Conservation (phyloP, 92 coral and sea anemone species). For the Umimayanthus chanpuru region DNA sequence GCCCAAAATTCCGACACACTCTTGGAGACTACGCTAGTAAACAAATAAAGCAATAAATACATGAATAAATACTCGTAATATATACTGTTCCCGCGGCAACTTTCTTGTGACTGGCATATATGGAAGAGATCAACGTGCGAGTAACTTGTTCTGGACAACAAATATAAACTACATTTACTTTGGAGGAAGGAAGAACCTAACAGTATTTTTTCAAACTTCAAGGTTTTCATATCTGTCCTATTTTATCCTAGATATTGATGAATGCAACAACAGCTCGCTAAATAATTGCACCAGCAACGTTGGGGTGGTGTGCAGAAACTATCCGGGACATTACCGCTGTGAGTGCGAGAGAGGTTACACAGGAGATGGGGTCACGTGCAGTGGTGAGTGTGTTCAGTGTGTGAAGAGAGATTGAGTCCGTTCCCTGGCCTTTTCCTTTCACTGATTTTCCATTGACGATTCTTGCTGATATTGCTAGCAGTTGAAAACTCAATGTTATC, state of each 20-base stretch:
- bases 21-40: too few relatives aligned
- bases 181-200: too few relatives aligned
- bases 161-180: not conserved
- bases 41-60: too few relatives aligned
- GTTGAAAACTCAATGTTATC: not conserved
- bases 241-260: conserved; percentile 2
- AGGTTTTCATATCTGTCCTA: too few relatives aligned
- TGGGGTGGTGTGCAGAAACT: conserved; percentile 18
- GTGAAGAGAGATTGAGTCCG: too few relatives aligned
- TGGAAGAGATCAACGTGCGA: too few relatives aligned
- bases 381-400: not conserved
- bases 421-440: too few relatives aligned
- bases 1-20: too few relatives aligned
- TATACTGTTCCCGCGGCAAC: too few relatives aligned
- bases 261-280: not conserved
- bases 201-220: not conserved
- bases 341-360: not conserved
- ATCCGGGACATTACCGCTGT: conserved; percentile 15
- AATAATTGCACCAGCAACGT: not conserved
- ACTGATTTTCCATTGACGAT: too few relatives aligned
- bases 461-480: not conserved
- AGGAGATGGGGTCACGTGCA: conserved; percentile 17
- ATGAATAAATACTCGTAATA: too few relatives aligned
- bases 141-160: not conserved
- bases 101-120: too few relatives aligned